Evolutionary conservation across 35 echinoderm and acorn worm genomes (phyloP).

Genomic region (Amphiura filiformis): DNA sequence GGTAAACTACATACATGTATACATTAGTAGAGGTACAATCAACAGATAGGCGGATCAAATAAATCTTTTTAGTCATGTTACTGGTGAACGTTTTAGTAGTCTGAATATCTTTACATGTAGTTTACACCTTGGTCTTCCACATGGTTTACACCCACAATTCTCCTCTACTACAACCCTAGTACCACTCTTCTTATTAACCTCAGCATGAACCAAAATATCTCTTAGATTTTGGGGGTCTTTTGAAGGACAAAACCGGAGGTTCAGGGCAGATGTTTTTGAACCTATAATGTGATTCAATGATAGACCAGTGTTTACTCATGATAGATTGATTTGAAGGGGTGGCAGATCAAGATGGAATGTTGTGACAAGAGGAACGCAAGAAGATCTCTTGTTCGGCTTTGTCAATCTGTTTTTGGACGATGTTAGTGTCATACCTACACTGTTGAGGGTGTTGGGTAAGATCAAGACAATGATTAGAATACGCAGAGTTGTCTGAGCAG

Average conservation of each 20-base stretch:
- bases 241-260: not conserved
- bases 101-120: not conserved
- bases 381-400: not conserved
- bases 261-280: not conserved
- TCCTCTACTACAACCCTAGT: not conserved
- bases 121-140: not conserved
- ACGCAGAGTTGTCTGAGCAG: too few species aligned
- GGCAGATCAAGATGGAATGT: not conserved
- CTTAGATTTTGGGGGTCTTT: not conserved
- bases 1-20: not conserved
- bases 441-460: too few species aligned
- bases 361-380: not conserved
- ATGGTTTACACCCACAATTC: not conserved
- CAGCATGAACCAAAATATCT: not conserved
- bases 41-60: not conserved
- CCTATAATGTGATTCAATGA: not conserved
- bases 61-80: not conserved
- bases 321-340: not conserved
- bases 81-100: not conserved
- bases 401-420: too few species aligned
- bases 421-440: too few species aligned
- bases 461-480: too few species aligned
- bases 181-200: not conserved
- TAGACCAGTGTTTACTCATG: not conserved
- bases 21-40: not conserved